A percentile compares a stretch with the other conserved stretches of the same genome.
Conservation (phyloP, 1,140 invertebrate species). For the Lucilia sericata region DNA sequence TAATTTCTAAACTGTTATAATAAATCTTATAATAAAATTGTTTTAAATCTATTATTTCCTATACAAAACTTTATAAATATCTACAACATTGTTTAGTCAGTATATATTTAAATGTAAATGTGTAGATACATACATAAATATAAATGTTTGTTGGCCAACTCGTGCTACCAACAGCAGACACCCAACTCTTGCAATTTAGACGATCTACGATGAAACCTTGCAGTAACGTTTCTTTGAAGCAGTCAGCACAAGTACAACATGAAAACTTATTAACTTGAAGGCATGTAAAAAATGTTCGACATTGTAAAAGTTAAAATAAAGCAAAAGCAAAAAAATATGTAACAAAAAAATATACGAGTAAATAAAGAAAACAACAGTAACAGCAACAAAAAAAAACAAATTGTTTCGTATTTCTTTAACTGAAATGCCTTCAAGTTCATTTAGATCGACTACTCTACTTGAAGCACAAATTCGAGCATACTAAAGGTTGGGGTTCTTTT, state of each 20-base stretch:
- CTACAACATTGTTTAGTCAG: no score
- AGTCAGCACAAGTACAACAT: not conserved
- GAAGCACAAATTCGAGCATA: no score
- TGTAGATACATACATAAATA: no score
- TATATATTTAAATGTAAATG: no score
- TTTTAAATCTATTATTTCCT: not conserved
- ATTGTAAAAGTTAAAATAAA: not conserved
- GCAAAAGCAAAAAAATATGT: not conserved
- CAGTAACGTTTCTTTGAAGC: not conserved
- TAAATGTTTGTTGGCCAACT: not conserved
- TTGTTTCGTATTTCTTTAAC: not conserved
- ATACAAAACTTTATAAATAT: not conserved
- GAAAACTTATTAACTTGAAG: constrained; percentile 36
- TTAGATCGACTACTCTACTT: no score
- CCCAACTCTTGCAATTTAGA: not conserved
- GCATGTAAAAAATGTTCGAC: not conserved
- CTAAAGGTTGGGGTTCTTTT: no score
- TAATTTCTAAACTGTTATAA: no score
- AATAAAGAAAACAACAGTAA: constrained; percentile 27
- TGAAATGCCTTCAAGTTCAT: not conserved
- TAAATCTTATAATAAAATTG: no score
- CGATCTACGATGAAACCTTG: not conserved
- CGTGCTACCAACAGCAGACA: constrained; percentile 3
- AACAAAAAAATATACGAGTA: not conserved
- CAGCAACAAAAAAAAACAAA: not conserved